A percentile compares a stretch with the other conserved stretches of the same genome.
phyloP scores from a whole-genome alignment of 1,140 invertebrate species.

The Drosophila lacteicornis region DNA sequence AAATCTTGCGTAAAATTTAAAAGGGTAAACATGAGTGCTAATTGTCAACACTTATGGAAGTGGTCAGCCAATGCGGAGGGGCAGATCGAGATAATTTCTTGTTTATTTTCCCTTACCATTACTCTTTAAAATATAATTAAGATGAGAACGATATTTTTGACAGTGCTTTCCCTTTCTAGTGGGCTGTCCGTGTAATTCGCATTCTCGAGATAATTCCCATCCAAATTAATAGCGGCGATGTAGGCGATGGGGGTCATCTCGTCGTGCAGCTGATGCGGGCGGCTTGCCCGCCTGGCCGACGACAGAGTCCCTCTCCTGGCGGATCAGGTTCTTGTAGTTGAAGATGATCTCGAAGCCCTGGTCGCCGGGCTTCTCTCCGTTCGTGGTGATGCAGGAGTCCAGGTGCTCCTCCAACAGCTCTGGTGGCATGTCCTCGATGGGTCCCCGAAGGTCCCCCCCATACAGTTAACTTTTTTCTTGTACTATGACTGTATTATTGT shows the following conservation, averaged over 20 bases:
- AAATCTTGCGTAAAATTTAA: slow-evolving; percentile 68
- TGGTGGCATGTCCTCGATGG: slow-evolving; percentile 88
- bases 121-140: too few species aligned
- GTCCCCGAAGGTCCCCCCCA: slow-evolving; percentile 85
- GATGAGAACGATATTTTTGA: too few species aligned
- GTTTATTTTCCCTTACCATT: too few species aligned
- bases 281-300: slow-evolving; percentile 69
- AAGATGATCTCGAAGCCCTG: slow-evolving; percentile 89
- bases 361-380: slow-evolving; percentile 87
- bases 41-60: slow-evolving; percentile 44
- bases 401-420: slow-evolving; percentile 89
- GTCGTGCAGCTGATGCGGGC: slow-evolving; percentile 86
- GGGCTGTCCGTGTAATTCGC: too few species aligned
- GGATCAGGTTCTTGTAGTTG: slow-evolving; percentile 90
- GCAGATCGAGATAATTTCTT: slow-evolving; percentile 8
- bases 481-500: too few species aligned
- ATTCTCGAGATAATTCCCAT: too few species aligned
- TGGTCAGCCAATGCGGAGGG: not conserved
- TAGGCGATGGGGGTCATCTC: slow-evolving; percentile 88
- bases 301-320: slow-evolving; percentile 15
- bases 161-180: too few species aligned
- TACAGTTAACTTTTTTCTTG: too few species aligned
- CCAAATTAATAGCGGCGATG: slow-evolving; percentile 85
- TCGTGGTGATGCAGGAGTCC: slow-evolving; percentile 89
- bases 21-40: slow-evolving; percentile 19